Evolutionary conservation across 2,797 vertebrate genomes (phyloP), one percentile per base, ranked within the genome.

Genomic region (Falco cherrug): DNA sequence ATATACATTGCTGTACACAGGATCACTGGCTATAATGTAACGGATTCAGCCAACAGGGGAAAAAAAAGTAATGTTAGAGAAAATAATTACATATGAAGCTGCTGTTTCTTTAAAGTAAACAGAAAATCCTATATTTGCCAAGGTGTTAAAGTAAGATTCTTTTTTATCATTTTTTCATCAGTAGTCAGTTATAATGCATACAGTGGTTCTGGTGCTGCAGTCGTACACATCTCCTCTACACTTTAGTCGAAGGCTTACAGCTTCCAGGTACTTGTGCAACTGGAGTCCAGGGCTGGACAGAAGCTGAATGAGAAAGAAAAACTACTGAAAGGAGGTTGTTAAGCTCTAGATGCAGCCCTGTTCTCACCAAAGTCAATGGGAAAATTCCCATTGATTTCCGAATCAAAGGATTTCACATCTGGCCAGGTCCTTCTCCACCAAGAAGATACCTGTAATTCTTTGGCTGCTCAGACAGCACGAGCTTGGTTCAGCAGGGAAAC

Each of bases 1-100:
- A 0, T 53, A 11, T 82, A 33, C 16, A 16, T 94, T 0, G 0
- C 48, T 80, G 9, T 87, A 95, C 13, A 0, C 64, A 60, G 39
- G 39, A 53, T 89, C 74, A 17, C 29, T 74, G 75, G 22, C 60
- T 94, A 1, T 59, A 50, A 41, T 83, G 13, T 64, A 74, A 77
- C 41, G 81, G 50, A 75, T 65, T 69, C 85, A 94, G 71, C 33
- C n/a, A 78, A 50, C 3, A 10, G 64, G 64, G 2, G 13, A 28
- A 77, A 87, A 53, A 84, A 39, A 61, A 10, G 20, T 9, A 1
- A 3, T 7, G 15, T 73, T 86, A 64, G 54, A 76, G 31, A 59
- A 65, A 76, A 90, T 22, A 81, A 83, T 25, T 68, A 19, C 5
- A 2, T 50, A 37, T 60, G 33, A 76, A 94, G 70, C 50, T 31